A percentile compares a stretch with the other conserved stretches of the same genome.
Evolutionary conservation across 2,113 vertebrate genomes (phyloP).

Genomic region (Sclerurus mexicanus): DNA sequence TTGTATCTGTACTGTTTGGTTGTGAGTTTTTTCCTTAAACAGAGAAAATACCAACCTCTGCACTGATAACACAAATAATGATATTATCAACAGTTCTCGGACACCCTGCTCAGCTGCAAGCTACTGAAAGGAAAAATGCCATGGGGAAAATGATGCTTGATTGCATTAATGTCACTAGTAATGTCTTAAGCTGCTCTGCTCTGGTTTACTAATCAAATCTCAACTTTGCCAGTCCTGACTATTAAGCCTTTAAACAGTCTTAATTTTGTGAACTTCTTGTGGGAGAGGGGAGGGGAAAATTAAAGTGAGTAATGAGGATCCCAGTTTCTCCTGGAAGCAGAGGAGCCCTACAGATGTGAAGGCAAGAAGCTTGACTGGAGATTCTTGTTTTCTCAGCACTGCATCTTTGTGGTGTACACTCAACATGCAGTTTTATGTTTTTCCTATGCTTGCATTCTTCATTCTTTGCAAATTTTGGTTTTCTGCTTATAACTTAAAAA

Average conservation of each 20-base stretch:
- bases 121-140: background rate
- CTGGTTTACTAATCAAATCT: slow-evolving; percentile 32
- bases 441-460: background rate
- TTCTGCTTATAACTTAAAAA: background rate
- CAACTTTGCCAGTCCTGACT: background rate
- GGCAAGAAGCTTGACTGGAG: background rate
- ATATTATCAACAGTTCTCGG: background rate
- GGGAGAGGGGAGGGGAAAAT: background rate
- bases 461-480: background rate
- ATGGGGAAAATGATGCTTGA: background rate
- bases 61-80: background rate
- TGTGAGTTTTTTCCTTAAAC: background rate
- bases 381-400: background rate
- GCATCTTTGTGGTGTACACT: fast-evolving
- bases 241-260: background rate
- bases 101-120: background rate
- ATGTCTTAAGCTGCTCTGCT: slow-evolving; percentile 13
- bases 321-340: background rate
- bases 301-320: background rate
- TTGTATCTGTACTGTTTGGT: background rate
- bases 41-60: background rate
- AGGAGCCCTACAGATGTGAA: fast-evolving
- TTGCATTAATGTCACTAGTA: slow-evolving; percentile 20
- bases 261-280: background rate
- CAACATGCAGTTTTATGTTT: background rate